Evolutionary conservation across 2,888 invertebrate genomes (phyloP), one percentile per base, ranked within the genome.

Genomic region (Petrolisthes manimaculis): DNA sequence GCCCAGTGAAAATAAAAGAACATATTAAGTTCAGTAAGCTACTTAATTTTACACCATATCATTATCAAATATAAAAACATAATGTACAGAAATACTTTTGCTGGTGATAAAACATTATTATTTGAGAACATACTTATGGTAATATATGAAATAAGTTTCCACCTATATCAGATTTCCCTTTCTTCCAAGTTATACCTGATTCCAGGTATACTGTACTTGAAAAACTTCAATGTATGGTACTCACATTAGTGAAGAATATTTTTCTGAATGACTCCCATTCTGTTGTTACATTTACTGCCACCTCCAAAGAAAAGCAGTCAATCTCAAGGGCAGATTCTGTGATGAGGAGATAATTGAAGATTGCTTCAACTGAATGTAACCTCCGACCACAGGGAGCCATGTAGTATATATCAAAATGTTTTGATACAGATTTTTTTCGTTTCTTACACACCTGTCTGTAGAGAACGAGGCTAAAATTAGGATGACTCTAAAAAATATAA

Each of bases 301-400:
- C 94, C 92, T 96, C 96, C 93, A 97, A 98, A 93, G 97, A 97
- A 93, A 99, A 99, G 92, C 97, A 94, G 92, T 99, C 98, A 0
- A 99, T 97, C 78, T 96, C 95, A 93, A 98, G 94, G 12, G 95
- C 95, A 89, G 96, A 96, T 5, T 95, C 94, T 0, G 96, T 95
- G 3, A 93, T 91, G 2, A 95, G 94, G 82, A 99, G 94, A 93
- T 97, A 98, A 0, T 93, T 92, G 92, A 96, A 96, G 24, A 98
- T 94, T 92, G 97, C 97, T 14, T 94, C 93, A 93, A 96, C 94
- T 92, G 93, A 94, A 51, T 97, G 95, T 86, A 98, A 92, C 14
- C 96, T 95, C 0, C 96, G 94, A 0, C 98, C 98, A 93, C 99
- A 99, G 0, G 98, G 98, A 0, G 96, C 95, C 84, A 93, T 92